phyloP scores from a whole-genome alignment of 2,797 vertebrate genomes.

The Spinibarbus caldwelli region DNA sequence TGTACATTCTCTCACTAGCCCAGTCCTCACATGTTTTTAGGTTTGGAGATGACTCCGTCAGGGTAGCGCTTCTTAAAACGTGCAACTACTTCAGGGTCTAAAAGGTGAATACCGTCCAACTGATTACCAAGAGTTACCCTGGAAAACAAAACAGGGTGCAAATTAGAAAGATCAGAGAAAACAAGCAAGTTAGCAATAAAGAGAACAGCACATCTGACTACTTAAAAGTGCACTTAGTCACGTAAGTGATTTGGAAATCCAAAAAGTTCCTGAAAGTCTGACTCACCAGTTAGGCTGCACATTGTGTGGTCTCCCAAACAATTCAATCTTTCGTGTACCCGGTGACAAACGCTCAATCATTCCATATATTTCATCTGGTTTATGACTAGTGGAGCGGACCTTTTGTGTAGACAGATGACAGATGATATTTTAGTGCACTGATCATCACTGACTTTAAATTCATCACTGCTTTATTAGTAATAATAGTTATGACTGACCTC shows the following conservation, averaged over 20 bases:
- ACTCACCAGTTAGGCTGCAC: slow-evolving; percentile 92
- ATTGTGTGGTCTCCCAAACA: slow-evolving; percentile 92
- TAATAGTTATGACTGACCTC: slow-evolving; percentile 76
- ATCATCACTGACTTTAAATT: background rate
- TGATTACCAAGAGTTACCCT: slow-evolving; percentile 94
- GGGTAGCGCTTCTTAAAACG: slow-evolving; percentile 92
- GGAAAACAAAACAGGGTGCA: slow-evolving; percentile 18
- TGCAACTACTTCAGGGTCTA: slow-evolving; percentile 92
- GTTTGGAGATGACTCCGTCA: slow-evolving; percentile 92
- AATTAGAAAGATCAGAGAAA: background rate
- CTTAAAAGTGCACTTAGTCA: background rate
- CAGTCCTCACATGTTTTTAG: slow-evolving; percentile 76
- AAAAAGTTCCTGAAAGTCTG: background rate
- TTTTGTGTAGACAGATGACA: slow-evolving; percentile 57
- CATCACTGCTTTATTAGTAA: background rate
- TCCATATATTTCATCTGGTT: slow-evolving; percentile 95
- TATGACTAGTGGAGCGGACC: slow-evolving; percentile 95
- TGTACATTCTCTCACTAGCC: background rate
- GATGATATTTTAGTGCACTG: background rate
- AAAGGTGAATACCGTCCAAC: slow-evolving; percentile 90
- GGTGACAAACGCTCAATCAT: slow-evolving; percentile 95
- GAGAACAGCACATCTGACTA: background rate
- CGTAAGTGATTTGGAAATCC: background rate
- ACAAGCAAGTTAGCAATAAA: background rate
- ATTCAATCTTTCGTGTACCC: slow-evolving; percentile 92